These are phyloP conservation scores for Plodia interpunctella DNA, from an alignment of 1,140 invertebrate species.

Conservation along the genomic window DNA sequence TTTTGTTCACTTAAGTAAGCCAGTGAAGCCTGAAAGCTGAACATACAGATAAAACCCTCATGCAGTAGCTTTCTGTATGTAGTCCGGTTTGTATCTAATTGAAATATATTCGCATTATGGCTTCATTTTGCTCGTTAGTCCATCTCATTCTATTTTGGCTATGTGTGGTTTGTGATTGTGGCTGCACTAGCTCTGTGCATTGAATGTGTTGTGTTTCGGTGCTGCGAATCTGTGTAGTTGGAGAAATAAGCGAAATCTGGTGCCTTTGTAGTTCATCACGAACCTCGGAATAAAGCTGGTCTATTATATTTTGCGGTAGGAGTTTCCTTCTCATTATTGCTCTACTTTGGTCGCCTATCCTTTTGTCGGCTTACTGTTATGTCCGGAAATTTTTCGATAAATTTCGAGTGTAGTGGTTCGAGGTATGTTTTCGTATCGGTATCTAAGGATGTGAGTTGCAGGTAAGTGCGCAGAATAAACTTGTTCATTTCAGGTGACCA, in stretches of 20 bases:
- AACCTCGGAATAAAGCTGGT: slow-evolving; percentile 19
- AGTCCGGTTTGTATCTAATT: slow-evolving; percentile 22
- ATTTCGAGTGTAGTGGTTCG: slow-evolving; percentile 18
- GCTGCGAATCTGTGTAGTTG: neutral
- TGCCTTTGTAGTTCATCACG: slow-evolving; percentile 10
- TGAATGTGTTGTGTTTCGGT: slow-evolving; percentile 18
- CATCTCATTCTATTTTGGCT: no score
- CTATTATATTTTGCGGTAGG: slow-evolving; percentile 13
- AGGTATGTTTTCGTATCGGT: no score
- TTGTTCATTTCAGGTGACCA: slow-evolving; percentile 20
- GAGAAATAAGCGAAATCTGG: neutral
- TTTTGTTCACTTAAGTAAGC: slow-evolving; percentile 25
- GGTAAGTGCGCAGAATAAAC: slow-evolving; percentile 20
- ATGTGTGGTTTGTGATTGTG: no score
- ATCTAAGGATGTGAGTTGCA: slow-evolving; percentile 14
- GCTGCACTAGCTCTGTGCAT: slow-evolving; percentile 10
- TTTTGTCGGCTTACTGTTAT: slow-evolving; percentile 22
- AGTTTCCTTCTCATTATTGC: slow-evolving; percentile 26
- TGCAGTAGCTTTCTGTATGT: slow-evolving; percentile 22
- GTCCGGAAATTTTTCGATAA: slow-evolving; percentile 22
- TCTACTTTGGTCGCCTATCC: slow-evolving; percentile 30
- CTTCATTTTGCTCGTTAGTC: no score
- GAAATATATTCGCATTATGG: slow-evolving; percentile 23
- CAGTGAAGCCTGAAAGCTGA: slow-evolving; percentile 17
- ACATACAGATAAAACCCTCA: slow-evolving; percentile 16